Evolutionary conservation across 1,140 invertebrate genomes (phyloP), one percentile per base, ranked within the genome.

Genomic region (Drosophila suzukii): DNA sequence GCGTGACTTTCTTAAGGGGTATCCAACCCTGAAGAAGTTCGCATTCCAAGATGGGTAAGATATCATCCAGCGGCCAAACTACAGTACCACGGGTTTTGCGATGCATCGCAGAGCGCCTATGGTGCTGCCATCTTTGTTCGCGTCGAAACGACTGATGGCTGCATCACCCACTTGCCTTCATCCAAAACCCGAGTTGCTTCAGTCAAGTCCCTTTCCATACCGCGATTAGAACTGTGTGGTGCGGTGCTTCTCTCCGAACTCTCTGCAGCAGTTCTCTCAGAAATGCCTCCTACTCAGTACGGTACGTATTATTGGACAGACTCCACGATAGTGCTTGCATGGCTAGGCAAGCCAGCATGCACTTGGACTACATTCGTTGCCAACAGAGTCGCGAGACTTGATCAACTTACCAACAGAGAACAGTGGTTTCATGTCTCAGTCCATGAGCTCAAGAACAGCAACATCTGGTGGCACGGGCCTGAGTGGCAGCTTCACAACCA

Each of bases 271-370:
- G 49, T 51, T 11, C 49, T n/a, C n/a, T n/a, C n/a, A n/a, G n/a
- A n/a, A n/a, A n/a, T n/a, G n/a, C n/a, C n/a, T 51, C 49, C 49
- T 34, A 51, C n/a, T 8, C 15, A 43, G 36, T 15, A 39, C 7
- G 30, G 7, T 4, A 30, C 30, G 7, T 30, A 30, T 30, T 30
- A 30, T 30, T 30, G 30, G 50, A n/a, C n/a, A n/a, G n/a, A n/a
- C n/a, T n/a, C n/a, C n/a, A n/a, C n/a, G n/a, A n/a, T n/a, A 53
- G 50, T 53, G n/a, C 50, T 30, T 30, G 30, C 30, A 30, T 30
- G 30, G 30, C 30, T 30, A 30, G 7, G 30, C 30, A 30, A 30
- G 32, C 50, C 50, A 53, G 50, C 50, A 12, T 53, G 32, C 43
- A 36, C 34, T n/a, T 53, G 15, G 50, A 53, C 17, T 6, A 20